phyloP scores from a whole-genome alignment of 2,113 vertebrate species.

The Emydura subglobosa region DNA sequence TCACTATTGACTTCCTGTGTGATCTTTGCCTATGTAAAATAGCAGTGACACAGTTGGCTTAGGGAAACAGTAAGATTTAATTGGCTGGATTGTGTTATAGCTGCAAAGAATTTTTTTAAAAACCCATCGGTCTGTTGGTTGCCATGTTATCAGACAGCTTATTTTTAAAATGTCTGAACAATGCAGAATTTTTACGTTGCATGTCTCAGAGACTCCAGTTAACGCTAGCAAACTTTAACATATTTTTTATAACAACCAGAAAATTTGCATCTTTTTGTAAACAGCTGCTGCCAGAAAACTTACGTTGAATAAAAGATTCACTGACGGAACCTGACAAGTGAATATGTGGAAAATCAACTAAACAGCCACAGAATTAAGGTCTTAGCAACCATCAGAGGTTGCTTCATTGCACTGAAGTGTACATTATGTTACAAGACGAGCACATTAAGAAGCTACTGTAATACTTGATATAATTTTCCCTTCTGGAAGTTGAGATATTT shows the following conservation, averaged over 20 bases:
- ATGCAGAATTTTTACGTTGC: background rate
- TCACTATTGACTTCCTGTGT: background rate
- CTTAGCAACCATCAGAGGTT: background rate
- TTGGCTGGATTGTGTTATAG: background rate
- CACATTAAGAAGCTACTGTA: background rate
- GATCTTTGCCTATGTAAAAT: background rate
- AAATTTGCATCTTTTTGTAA: background rate
- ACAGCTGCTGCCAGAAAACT: background rate
- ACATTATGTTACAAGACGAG: background rate
- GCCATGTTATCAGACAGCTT: background rate
- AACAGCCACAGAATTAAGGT: background rate
- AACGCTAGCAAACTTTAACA: background rate
- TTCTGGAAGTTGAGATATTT: background rate
- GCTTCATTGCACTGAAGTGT: background rate
- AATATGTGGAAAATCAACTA: background rate
- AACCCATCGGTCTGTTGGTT: background rate
- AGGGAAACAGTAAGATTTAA: background rate
- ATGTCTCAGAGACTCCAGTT: background rate
- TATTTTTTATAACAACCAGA: background rate
- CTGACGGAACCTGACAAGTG: background rate
- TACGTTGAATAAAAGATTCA: background rate
- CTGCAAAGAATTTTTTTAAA: background rate
- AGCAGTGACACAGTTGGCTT: background rate
- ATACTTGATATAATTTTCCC: background rate
- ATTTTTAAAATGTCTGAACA: background rate